Evolutionary conservation across 1,140 invertebrate species (phyloP), one percentile per base, ranked within the genome.

Genomic region (Hyles euphorbiae): DNA sequence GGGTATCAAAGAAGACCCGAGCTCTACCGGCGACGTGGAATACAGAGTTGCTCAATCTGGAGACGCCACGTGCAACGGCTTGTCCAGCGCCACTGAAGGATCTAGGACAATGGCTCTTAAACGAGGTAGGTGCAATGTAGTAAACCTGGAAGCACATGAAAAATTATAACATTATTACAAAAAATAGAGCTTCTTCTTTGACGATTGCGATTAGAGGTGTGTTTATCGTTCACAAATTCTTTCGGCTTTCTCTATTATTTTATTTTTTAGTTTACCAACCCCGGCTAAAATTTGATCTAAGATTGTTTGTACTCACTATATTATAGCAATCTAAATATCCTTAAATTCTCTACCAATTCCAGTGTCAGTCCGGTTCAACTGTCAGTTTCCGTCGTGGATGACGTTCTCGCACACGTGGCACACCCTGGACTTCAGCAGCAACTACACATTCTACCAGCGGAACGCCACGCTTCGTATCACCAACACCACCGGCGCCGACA

Each of bases 61-160:
- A 0, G 95, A 96, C 69, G 95, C 95, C 3, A 95, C 94, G 6
- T 96, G 95, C 76, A 95, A 92, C 56, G 95, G 95, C 2, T 86
- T 96, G 33, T 95, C 94, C 74, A 95, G 94, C 73, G 93, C 95
- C 1, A 93, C 91, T 12, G 94, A 95, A 78, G 95, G 94, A 0
- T 94, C 94, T 5, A 89, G 94, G 47, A 95, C 94, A 3, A 93
- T 96, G 92, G 93, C 92, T 32, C 85, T 96, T 6, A 93, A 91
- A 69, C 92, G 93, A 92, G 92, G 94, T 94, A 68, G 1, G 36
- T 22, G 22, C 22, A 22, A 1, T 22, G 2, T 2, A 1, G 22
- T 22, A 2, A 22, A 22, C 22, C 2, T 22, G 22, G 22, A 22
- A 22, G 0, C 22, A 22, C 22, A 22, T 22, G 22, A 22, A 22